Conservation (phyloP, 2,113 vertebrate species). For the Nothobranchius furzeri region DNA sequence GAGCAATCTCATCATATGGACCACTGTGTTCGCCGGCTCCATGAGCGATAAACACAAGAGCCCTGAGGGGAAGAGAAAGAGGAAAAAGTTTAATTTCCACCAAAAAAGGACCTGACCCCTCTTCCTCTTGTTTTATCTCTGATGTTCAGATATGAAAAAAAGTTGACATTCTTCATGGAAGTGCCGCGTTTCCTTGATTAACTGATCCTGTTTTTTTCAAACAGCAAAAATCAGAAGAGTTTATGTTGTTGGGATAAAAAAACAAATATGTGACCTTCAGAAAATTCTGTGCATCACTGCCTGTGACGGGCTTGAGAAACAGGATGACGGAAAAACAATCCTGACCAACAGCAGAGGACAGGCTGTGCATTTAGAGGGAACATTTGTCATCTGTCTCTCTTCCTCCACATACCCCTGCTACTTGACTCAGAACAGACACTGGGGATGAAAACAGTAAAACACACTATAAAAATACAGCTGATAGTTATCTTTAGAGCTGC, state of each 20-base stretch:
- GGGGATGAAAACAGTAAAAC: too few species aligned
- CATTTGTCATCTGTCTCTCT: slow-evolving; percentile 45
- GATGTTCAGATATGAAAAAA: background rate
- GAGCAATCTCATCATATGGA: slow-evolving; percentile 88
- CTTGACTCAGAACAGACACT: slow-evolving; percentile 19
- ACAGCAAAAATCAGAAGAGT: background rate
- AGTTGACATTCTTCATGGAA: slow-evolving; percentile 6
- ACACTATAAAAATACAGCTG: too few species aligned
- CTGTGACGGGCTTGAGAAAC: background rate
- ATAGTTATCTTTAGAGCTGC: too few species aligned
- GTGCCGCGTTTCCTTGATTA: background rate
- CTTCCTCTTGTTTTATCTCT: background rate
- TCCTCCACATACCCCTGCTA: slow-evolving; percentile 19
- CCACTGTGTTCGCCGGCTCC: slow-evolving; percentile 93
- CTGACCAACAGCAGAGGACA: slow-evolving; percentile 4
- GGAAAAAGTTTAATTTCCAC: background rate
- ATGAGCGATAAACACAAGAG: slow-evolving; percentile 88
- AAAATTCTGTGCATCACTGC: background rate
- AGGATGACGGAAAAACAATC: slow-evolving; percentile 4
- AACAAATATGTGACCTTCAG: background rate
- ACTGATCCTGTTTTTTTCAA: background rate
- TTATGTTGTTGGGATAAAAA: background rate
- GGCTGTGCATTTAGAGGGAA: slow-evolving; percentile 40
- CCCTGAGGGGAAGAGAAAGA: slow-evolving; percentile 73
- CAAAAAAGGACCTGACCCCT: background rate